These are phyloP conservation scores for Allolobophora icterica DNA, from an alignment of 2,888 invertebrate genomes.

Conservation along the genomic window DNA sequence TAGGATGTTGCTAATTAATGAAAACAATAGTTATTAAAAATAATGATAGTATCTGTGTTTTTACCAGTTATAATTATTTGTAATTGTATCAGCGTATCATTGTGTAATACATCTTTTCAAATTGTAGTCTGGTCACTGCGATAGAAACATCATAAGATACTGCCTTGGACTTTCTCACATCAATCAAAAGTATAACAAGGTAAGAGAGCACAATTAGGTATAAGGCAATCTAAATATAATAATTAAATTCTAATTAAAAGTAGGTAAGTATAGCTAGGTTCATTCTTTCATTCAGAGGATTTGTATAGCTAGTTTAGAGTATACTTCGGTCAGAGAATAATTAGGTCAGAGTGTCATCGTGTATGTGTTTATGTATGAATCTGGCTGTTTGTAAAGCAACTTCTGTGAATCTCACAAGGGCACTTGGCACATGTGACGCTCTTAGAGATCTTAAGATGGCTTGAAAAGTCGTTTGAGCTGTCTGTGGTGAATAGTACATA, in stretches of 20 bases:
- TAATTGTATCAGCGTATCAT: not conserved
- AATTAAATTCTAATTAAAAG: not conserved
- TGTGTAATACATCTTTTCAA: not conserved
- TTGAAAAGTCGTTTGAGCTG: no score
- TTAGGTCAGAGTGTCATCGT: no score
- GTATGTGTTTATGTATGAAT: no score
- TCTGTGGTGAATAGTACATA: no score
- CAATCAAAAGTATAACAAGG: not conserved
- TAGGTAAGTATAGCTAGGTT: not conserved
- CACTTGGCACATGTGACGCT: no score
- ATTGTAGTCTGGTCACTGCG: not conserved
- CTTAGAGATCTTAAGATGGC: no score
- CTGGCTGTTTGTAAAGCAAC: no score
- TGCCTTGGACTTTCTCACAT: conserved; percentile 27
- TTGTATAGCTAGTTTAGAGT: not conserved
- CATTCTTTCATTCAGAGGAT: no score
- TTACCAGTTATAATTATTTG: not conserved
- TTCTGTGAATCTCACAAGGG: no score
- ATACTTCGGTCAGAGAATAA: not conserved
- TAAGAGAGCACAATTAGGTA: not conserved
- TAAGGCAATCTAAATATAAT: not conserved
- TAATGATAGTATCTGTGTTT: not conserved
- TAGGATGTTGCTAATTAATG: no score
- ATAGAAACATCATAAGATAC: not conserved
- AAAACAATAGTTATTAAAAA: no score